Evolutionary conservation across 1,140 invertebrate species (phyloP).

Genomic region (Anastatus disparis): DNA sequence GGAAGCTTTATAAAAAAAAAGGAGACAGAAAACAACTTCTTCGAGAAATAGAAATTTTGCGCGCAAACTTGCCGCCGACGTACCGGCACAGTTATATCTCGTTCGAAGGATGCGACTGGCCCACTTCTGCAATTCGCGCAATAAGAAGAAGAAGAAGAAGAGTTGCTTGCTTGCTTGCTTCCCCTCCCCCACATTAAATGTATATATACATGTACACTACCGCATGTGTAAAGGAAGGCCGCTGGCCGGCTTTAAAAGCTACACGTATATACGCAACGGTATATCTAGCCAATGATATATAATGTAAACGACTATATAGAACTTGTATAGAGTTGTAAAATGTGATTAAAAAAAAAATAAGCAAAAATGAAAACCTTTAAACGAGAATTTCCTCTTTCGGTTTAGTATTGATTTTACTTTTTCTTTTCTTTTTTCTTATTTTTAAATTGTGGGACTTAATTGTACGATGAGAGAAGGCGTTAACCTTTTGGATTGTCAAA

Average conservation of each 20-base stretch:
- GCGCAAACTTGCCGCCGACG: background rate
- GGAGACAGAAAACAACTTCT: too few relatives aligned
- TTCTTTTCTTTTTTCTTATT: too few relatives aligned
- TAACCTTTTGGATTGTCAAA: too few relatives aligned
- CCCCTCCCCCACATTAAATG: background rate
- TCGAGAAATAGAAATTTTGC: conserved; percentile 63
- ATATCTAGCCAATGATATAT: conserved; percentile 25
- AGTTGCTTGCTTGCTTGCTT: background rate
- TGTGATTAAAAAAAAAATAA: too few relatives aligned
- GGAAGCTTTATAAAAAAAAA: background rate
- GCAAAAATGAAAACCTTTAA: too few relatives aligned
- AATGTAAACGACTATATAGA: too few relatives aligned
- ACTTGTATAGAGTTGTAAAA: too few relatives aligned
- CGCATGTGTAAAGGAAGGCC: conserved; percentile 33
- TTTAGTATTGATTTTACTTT: background rate
- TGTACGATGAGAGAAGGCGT: too few relatives aligned
- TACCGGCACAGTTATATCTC: conserved; percentile 54
- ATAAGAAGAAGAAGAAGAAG: background rate
- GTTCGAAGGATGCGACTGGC: conserved; percentile 63
- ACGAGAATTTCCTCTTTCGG: conserved; percentile 15
- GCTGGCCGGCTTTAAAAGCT: conserved; percentile 42
- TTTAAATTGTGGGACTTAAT: too few relatives aligned
- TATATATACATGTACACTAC: background rate
- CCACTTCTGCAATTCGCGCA: too few relatives aligned
- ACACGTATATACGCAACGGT: conserved; percentile 36